Percentiles rank a stretch among this genome's conserved stretches.
Evolutionary conservation across 2,113 vertebrate genomes (phyloP).

Genomic region (Clarias macrocephalus): DNA sequence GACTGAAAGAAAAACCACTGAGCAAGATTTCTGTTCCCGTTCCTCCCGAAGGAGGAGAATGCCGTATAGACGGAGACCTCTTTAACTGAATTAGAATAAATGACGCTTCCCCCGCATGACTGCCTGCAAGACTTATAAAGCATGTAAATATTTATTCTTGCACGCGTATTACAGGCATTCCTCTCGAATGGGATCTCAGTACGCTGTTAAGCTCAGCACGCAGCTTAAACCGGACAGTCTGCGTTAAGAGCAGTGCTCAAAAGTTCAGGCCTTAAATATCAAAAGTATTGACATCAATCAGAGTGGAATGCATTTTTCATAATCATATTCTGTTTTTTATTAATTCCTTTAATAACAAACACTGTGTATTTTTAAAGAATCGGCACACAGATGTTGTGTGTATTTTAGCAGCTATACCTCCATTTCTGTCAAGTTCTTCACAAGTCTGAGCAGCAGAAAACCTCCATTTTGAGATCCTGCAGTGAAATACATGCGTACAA

Average conservation of each 20-base stretch:
- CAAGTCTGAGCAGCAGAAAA: too few species aligned
- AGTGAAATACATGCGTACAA: neutral
- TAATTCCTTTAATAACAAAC: too few species aligned
- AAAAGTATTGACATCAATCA: neutral
- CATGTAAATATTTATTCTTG: neutral
- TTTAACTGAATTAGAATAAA: neutral
- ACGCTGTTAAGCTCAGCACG: neutral
- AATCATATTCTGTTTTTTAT: too few species aligned
- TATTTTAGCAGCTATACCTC: too few species aligned
- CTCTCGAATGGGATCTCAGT: neutral
- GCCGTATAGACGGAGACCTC: neutral
- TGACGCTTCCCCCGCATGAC: neutral
- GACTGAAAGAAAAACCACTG: neutral
- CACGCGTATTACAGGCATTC: neutral
- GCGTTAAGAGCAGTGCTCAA: neutral
- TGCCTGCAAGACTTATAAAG: neutral
- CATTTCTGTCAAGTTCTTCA: too few species aligned
- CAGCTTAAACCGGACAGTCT: neutral
- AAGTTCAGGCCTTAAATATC: neutral
- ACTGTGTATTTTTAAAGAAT: too few species aligned
- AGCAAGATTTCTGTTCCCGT: neutral
- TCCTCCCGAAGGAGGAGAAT: neutral
- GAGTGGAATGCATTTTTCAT: neutral
- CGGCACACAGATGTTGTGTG: too few species aligned
- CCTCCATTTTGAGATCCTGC: too few species aligned